Evolutionary conservation across 2,888 invertebrate species (phyloP).

Genomic region (Ophion ellenae): DNA sequence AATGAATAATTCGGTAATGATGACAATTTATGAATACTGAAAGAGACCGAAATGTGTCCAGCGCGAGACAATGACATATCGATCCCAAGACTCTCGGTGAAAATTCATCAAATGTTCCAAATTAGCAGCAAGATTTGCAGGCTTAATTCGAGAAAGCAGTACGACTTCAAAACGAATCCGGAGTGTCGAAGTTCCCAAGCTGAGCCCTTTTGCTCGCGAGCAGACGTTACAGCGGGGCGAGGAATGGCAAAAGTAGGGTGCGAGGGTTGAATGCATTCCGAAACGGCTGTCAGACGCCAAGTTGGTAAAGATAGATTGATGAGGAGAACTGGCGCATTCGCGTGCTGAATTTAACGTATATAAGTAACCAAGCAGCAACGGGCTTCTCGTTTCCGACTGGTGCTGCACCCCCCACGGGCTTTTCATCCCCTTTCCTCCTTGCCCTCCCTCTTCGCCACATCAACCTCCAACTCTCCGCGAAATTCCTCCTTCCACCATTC

Average conservation of each 20-base stretch:
- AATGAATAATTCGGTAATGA: too few species aligned
- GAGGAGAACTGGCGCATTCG: conserved; percentile 75
- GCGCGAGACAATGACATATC: too few species aligned
- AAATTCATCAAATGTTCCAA: neutral
- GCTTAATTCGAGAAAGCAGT: neutral
- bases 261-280: conserved; percentile 78
- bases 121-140: neutral
- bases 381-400: conserved; percentile 61
- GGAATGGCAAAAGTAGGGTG: conserved; percentile 58
- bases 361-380: conserved; percentile 64
- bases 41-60: too few species aligned
- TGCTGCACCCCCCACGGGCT: conserved; percentile 38
- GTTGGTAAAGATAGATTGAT: conserved; percentile 80
- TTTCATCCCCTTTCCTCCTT: conserved; percentile 66
- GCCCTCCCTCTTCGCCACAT: neutral
- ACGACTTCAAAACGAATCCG: neutral
- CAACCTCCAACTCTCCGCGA: conserved; percentile 25
- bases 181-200: neutral
- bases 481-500: conserved; percentile 44
- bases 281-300: conserved; percentile 80
- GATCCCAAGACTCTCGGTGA: neutral
- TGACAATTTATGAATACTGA: too few species aligned
- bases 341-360: conserved; percentile 76
- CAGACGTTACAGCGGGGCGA: conserved; percentile 51
- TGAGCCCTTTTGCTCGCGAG: neutral